A percentile compares a stretch with the other conserved stretches of the same genome.
Evolutionary conservation across 2,113 vertebrate species (phyloP).

Genomic region (Seriola rivoliana): DNA sequence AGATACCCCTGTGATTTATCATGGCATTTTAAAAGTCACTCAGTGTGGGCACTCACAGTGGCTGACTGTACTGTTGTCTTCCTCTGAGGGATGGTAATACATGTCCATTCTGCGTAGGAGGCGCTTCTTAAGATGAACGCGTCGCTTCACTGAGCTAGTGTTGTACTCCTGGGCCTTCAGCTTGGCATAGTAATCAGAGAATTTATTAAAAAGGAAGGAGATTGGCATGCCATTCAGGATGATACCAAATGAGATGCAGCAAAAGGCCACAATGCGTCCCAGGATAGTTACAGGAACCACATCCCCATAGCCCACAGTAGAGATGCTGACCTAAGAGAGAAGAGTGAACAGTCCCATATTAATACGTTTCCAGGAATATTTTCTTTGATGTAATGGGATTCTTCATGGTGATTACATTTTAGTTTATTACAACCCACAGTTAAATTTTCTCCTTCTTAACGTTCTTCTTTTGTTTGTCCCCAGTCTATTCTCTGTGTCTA

Average conservation of each 20-base stretch:
- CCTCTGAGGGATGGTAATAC: slow-evolving; percentile 52
- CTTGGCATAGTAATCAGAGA: slow-evolving; percentile 85
- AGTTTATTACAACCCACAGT: too few species aligned
- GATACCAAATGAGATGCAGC: slow-evolving; percentile 91
- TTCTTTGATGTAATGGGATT: not conserved
- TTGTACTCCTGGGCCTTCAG: slow-evolving; percentile 87
- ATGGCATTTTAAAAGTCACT: not conserved
- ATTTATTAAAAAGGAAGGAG: slow-evolving; percentile 80
- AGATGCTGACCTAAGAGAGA: slow-evolving; percentile 88
- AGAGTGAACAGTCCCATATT: not conserved
- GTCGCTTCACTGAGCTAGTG: slow-evolving; percentile 67
- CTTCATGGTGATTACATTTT: too few species aligned
- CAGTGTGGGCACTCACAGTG: not conserved
- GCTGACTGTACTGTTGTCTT: not conserved
- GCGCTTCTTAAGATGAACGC: slow-evolving; percentile 79
- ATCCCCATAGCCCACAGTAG: slow-evolving; percentile 90
- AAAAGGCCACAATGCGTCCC: slow-evolving; percentile 87
- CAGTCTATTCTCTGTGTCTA: too few species aligned
- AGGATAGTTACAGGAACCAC: slow-evolving; percentile 86
- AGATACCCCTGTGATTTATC: too few species aligned
- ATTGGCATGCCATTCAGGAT: slow-evolving; percentile 92
- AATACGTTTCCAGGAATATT: slow-evolving; percentile 10
- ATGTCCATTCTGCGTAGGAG: slow-evolving; percentile 64
- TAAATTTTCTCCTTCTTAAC: too few species aligned
- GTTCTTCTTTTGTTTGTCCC: too few species aligned